Conservation (phyloP, 1,140 invertebrate species). For the Psix sp. region DNA sequence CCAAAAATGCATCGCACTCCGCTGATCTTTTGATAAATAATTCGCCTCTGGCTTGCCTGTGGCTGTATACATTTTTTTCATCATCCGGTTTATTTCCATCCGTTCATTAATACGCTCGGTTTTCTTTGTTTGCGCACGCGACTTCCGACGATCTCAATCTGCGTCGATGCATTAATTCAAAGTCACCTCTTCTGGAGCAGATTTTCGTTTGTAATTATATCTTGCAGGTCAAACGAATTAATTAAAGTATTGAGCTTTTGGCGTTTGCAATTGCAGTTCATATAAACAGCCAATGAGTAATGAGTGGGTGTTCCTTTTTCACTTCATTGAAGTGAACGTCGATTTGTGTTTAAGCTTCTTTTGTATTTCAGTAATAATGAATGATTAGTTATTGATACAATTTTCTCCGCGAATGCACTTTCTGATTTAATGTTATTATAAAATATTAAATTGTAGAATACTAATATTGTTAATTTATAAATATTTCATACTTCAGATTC, state of each 20-base stretch:
- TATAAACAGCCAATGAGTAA: conserved; percentile 15
- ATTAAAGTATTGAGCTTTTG: too few species aligned
- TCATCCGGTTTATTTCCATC: conserved; percentile 10
- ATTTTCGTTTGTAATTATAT: not conserved
- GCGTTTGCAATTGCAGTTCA: too few species aligned
- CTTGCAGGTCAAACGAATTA: too few species aligned
- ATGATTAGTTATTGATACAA: not conserved
- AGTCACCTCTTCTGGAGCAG: not conserved
- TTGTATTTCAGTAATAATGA: conserved; percentile 1
- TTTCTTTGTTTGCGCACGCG: not conserved
- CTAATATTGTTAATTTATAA: too few species aligned
- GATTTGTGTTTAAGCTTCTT: conserved; percentile 9
- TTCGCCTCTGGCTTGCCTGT: conserved; percentile 13
- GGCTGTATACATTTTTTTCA: conserved; percentile 12
- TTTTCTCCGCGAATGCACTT: too few species aligned
- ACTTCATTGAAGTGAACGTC: not conserved
- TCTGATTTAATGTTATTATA: too few species aligned
- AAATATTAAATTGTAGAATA: too few species aligned
- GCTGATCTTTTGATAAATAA: conserved; percentile 47
- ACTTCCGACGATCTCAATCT: not conserved
- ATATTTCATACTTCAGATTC: too few species aligned
- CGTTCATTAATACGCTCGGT: conserved; percentile 6
- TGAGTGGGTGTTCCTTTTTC: conserved; percentile 10
- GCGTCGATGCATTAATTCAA: not conserved
- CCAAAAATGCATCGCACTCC: conserved; percentile 43